Evolutionary conservation across 2,113 vertebrate species (phyloP).

Genomic region (Turdus rufiventris): DNA sequence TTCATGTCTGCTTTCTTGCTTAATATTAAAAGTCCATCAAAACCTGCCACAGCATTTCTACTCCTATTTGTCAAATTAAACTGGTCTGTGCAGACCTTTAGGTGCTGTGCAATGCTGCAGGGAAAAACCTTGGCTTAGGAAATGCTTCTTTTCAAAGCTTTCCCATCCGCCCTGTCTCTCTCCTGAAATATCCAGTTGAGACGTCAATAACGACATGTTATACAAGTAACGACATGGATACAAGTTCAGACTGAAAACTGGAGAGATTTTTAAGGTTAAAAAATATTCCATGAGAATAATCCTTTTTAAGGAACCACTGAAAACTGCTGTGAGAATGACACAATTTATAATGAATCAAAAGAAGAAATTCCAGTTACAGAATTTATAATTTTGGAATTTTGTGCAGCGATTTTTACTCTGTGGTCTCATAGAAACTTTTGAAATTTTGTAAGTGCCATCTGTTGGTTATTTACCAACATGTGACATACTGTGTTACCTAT

Average conservation of each 20-base stretch:
- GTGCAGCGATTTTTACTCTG: neutral
- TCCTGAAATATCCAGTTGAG: neutral
- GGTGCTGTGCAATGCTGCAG: neutral
- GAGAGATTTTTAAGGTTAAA: neutral
- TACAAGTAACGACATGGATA: neutral
- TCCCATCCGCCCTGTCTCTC: neutral
- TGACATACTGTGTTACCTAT: neutral
- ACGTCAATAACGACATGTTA: neutral
- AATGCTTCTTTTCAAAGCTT: neutral
- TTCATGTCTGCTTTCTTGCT: neutral
- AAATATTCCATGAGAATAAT: neutral
- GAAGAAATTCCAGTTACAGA: neutral
- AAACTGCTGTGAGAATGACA: neutral
- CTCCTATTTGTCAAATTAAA: neutral
- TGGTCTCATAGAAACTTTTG: neutral
- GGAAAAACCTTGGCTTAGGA: neutral
- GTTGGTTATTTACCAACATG: fast-evolving
- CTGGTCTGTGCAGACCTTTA: neutral
- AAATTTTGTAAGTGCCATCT: neutral
- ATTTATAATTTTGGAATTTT: neutral
- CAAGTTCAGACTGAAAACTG: neutral
- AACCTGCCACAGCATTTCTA: neutral
- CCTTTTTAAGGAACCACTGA: neutral
- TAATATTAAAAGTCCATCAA: neutral
- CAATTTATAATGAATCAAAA: neutral